Evolutionary conservation across 2,888 invertebrate genomes (phyloP), one percentile per base, ranked within the genome.

Genomic region (Sipunculus nudus): DNA sequence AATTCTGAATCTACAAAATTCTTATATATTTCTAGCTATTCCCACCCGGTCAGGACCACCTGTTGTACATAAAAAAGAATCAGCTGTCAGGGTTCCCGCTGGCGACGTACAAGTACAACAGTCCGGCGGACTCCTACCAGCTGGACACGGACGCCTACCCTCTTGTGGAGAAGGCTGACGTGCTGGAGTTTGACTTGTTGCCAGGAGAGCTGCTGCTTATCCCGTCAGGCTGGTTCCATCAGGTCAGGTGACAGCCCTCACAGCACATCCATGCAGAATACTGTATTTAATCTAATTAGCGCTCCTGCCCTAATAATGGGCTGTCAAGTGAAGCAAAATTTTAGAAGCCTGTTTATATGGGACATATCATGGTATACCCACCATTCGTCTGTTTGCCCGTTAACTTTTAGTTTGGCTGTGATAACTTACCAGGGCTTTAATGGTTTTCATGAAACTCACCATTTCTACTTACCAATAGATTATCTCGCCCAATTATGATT

Each of bases 161-260:
- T 3, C 54, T 65, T 53, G 73, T 77, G 56, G 48, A 62, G 31
- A 61, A 72, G n/a, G 74, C 78, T 2, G 61, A 71, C 13, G 67
- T 67, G 29, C 39, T 83, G 1, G 78, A 79, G 57, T 78, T 80
- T 46, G 79, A 78, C 28, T 78, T 80, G 62, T 62, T 65, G n/a
- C 69, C 80, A 2, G 82, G 82, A 41, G 82, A 83, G 58, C 61
- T 83, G 59, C 70, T 83, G 13, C 70, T 83, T 52, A 79, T 83
- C 41, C 82, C 82, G 1, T 72, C 78, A 23, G 81, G 80, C n/a
- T 81, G 81, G 81, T 81, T 71, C 54, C 82, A 82, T 63, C 82
- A 81, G 77, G 80, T 80, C n/a, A n/a, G n/a, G n/a, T n/a, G n/a
- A n/a, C n/a, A 55, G 38, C n/a, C 38, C 13, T 38, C 38, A n/a